Evolutionary conservation across 2,888 invertebrate species (phyloP), one percentile per base, ranked within the genome.

Genomic region (Ormia ochracea): DNA sequence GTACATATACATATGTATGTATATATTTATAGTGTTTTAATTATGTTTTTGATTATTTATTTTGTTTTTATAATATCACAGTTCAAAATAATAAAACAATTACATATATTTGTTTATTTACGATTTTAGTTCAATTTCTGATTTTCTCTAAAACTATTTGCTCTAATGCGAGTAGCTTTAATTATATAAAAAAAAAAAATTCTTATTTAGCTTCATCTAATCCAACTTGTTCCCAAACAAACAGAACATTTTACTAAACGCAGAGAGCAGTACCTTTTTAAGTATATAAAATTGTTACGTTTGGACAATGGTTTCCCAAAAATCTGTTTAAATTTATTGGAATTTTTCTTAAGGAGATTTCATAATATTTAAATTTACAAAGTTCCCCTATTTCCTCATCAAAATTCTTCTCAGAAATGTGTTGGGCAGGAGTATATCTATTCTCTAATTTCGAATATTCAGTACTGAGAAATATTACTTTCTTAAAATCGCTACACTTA

Each of bases 21-120:
- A 33, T 21, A 45, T 45, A 33, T 26, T 61, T 23, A 10, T 65
- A 56, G 23, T 23, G 23, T 31, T 69, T 69, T 72, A 36, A 54
- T 33, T 50, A 38, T 31, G 2, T 48, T 73, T 66, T 58, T 74
- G 19, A 48, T 54, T 66, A 58, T 72, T 78, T 75, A 63, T 56
- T 73, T 75, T 65, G 74, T 77, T 82, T 72, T 58, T 74, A 63
- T 82, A 79, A 81, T 83, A 83, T 83, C 82, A 83, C 84, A 83
- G 82, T 83, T 83, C 81, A 83, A 84, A 83, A 78, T 82, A 82
- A 82, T 82, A 82, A 81, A 82, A 77, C 63, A 77, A 77, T 56
- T 77, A 70, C 56, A 77, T 56, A 50, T 76, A 69, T 48, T 59
- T 61, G 23, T 66, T 58, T 61, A 54, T 61, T 23, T 73, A 66